Evolutionary conservation across 2,888 invertebrate genomes (phyloP), one percentile per base, ranked within the genome.

Genomic region (Linnaemya vulpina): DNA sequence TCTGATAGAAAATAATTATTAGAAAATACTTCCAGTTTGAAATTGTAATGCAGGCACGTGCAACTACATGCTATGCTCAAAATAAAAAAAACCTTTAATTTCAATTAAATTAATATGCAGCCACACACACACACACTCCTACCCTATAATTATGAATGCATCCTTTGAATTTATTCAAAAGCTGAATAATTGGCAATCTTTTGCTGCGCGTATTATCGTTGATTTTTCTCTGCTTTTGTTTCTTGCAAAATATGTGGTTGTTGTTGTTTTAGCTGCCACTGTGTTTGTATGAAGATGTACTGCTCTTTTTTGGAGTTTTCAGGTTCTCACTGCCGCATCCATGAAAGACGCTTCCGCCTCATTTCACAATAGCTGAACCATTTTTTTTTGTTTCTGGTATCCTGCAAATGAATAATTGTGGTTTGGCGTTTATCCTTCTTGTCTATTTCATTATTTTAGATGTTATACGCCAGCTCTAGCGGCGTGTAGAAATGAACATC

Each of bases 321-420:
- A 62, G 51, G 74, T 82, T 82, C 62, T 60, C 30, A 43, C 46
- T 68, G 75, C 58, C 70, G 53, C 82, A 82, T 73, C 82, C 71
- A 85, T 75, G 82, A 82, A 74, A 78, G 58, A 78, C 67, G 60
- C 81, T 85, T 85, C 85, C 82, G 85, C 79, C 85, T 85, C 82
- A 85, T 85, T 85, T 85, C 85, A 85, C 85, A 82, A 85, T 71
- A 79, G 60, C 82, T 75, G 78, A 82, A 70, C 65, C 78, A 83
- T 86, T 84, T n/a, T n/a, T n/a, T n/a, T n/a, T n/a, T n/a, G n/a
- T n/a, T 85, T 80, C 89, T 89, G 90, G 89, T 89, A 89, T 89
- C 89, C 88, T 89, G 89, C 89, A 88, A 90, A 91, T 90, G 90
- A 90, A 90, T 91, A 91, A 91, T 91, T 91, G 91, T 89, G 90